phyloP scores from a whole-genome alignment of 2,888 invertebrate genomes.

The Ditylenchus weischeri region DNA sequence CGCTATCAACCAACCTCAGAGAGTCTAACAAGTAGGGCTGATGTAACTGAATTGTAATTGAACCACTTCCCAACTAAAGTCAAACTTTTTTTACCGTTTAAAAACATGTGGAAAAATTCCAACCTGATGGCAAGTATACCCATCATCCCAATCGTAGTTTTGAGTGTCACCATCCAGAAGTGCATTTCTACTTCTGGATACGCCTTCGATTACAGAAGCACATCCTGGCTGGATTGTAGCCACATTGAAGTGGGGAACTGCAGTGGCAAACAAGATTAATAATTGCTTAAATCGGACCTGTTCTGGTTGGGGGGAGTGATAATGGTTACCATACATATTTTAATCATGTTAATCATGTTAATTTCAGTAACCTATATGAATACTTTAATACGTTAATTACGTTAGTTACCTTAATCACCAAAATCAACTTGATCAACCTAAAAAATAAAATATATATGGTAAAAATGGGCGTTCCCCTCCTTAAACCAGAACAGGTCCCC shows the following conservation, averaged over 20 bases:
- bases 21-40: slow-evolving; percentile 91
- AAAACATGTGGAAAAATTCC: slow-evolving; percentile 62
- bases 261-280: slow-evolving; percentile 16
- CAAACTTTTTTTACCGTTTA: too few relatives aligned
- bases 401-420: too few relatives aligned
- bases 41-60: slow-evolving; percentile 87
- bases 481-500: too few relatives aligned
- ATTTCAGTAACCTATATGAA: too few relatives aligned
- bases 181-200: slow-evolving; percentile 84
- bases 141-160: slow-evolving; percentile 97
- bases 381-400: too few relatives aligned
- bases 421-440: too few relatives aligned
- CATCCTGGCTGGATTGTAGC: slow-evolving; percentile 78
- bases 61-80: slow-evolving; percentile 68
- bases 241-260: slow-evolving; percentile 82
- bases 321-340: too few relatives aligned
- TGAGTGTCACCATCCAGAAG: slow-evolving; percentile 89
- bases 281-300: background rate
- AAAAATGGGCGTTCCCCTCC: too few relatives aligned
- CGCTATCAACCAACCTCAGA: slow-evolving; percentile 66
- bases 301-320: too few relatives aligned
- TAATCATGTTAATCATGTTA: too few relatives aligned
- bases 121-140: slow-evolving; percentile 63
- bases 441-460: too few relatives aligned
- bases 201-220: slow-evolving; percentile 93